These are phyloP conservation scores for Sacculina carcini DNA, from an alignment of 2,888 invertebrate genomes.

Conservation along the genomic window DNA sequence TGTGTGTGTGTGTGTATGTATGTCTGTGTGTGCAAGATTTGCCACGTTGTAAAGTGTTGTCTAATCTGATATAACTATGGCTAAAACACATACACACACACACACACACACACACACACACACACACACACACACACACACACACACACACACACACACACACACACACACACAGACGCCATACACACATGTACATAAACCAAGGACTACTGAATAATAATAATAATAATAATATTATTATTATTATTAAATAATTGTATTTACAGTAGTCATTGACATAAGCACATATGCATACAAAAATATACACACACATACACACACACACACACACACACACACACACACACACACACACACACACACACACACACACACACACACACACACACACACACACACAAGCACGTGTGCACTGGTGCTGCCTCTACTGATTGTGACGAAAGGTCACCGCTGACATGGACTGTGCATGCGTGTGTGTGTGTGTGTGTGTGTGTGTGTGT, in stretches of 20 bases:
- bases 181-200: background rate
- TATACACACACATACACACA: background rate
- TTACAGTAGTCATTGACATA: no score
- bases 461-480: no score
- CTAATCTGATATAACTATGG: background rate
- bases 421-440: no score
- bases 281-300: background rate
- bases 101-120: background rate
- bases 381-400: no score
- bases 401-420: no score
- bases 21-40: background rate
- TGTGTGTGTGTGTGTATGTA: background rate
- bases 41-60: no score
- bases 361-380: background rate
- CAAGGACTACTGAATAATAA: no score
- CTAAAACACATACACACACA: no score
- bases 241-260: no score
- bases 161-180: background rate
- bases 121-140: background rate
- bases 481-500: no score
- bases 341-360: background rate
- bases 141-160: background rate
- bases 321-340: background rate
- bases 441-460: no score
- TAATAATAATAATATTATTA: no score